Base-by-base conservation (phyloP, 2,113 vertebrate species). In the Solea senegalensis region DNA sequence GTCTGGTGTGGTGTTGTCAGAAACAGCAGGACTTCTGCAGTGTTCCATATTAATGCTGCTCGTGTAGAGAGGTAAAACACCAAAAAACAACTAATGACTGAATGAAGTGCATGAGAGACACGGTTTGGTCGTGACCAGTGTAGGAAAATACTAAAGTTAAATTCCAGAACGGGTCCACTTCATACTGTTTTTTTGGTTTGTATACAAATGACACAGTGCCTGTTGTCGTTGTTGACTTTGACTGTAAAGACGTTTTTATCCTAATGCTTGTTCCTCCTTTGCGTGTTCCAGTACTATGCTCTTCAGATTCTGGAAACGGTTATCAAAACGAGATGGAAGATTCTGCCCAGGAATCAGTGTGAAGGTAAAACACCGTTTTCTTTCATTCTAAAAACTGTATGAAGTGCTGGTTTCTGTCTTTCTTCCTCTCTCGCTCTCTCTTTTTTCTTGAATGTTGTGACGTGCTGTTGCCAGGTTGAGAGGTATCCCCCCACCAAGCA, bases 251-350 rank as follows among this genome's bases (percentile, higher is more conserved):
- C 21, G 21, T 21, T 59, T 63, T 48, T 0, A 8, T 72, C 41
- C 80, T 93, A 85, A 93, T 65, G 65, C 80, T 62, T 13, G 26
- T 76, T 93, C 60, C 65, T 94, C 84, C 80, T 94, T 85, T 85
- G 94, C 95, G 91, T 96, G 93, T 98, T 97, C 92, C 97, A 99
- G 98, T 99, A 99, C 95, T 99, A 99, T 95, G 97, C 97, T 85
- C 96, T 99, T 90, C 98, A 99, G 93, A 99, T 99, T 93, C 95
- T 99, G 95, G 98, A 99, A 96, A 99, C 97, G 53, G 98, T 99
- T 94, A 99, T 99, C 94, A 99, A 99, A 97, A 98, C 97, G 91
- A 95, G 98, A 94, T 99, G 97, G 97, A 99, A 99, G 95, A 99
- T 99, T 89, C 96, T 99, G 68, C 98, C 98, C 64, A 94, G 98